phyloP scores from a whole-genome alignment of 2,888 invertebrate species.

The Lucinisca nassula region DNA sequence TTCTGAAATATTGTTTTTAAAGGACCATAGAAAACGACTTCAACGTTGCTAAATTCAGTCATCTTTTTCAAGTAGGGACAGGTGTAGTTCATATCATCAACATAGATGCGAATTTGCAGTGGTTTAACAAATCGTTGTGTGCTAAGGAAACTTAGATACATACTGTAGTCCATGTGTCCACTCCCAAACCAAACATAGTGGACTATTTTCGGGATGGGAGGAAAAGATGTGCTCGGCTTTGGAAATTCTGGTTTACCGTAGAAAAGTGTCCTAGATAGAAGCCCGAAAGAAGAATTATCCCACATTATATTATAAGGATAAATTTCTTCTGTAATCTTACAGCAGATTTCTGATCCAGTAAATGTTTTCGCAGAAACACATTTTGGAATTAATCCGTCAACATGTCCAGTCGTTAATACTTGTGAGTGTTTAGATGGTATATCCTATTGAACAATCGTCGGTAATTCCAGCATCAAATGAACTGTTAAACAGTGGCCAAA shows the following conservation, averaged over 20 bases:
- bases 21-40: background rate
- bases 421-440: too few species aligned
- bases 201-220: background rate
- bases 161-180: background rate
- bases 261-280: background rate
- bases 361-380: background rate
- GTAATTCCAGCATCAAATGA: too few species aligned
- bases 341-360: background rate
- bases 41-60: background rate
- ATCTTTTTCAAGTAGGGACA: background rate
- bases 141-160: background rate
- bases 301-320: background rate
- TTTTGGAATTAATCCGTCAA: background rate
- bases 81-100: background rate
- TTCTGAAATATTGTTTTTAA: background rate
- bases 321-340: background rate
- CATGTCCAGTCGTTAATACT: too few species aligned
- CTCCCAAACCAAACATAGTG: background rate
- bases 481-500: background rate
- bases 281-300: background rate
- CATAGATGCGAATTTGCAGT: background rate
- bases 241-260: background rate
- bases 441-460: too few species aligned
- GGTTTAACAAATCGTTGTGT: background rate
- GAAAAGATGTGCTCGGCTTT: background rate